phyloP scores from a whole-genome alignment of 2,888 invertebrate species.

The Amphipyra tragopoginis region DNA sequence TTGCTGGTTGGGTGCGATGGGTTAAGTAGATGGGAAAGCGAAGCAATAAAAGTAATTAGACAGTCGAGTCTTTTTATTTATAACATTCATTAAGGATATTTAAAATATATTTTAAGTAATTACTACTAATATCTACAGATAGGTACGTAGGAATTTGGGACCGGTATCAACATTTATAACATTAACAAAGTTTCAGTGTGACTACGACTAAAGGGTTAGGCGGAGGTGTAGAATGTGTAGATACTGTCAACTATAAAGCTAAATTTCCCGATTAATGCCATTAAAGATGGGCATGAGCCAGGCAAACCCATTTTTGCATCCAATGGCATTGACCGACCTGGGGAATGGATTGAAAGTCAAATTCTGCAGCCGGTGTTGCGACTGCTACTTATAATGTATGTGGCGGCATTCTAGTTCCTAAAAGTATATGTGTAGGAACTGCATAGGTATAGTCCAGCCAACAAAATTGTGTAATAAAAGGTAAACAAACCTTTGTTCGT shows the following conservation, averaged over 20 bases:
- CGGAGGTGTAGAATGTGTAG: not conserved
- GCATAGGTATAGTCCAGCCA: too few species aligned
- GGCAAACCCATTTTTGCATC: not conserved
- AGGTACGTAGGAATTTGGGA: conserved; percentile 24
- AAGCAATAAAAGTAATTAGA: not conserved
- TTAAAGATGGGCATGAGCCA: not conserved
- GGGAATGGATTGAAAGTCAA: too few species aligned
- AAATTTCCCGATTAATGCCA: too few species aligned
- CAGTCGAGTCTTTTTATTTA: conserved; percentile 19
- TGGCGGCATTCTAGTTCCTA: too few species aligned
- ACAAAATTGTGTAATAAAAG: too few species aligned
- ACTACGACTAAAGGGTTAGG: not conserved
- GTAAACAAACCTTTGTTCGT: too few species aligned
- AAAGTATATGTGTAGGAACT: too few species aligned
- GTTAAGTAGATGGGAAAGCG: not conserved
- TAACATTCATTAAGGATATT: conserved; percentile 41
- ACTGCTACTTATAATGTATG: too few species aligned
- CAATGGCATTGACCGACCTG: too few species aligned
- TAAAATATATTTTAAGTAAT: conserved; percentile 30
- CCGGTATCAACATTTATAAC: conserved; percentile 23
- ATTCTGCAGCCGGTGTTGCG: too few species aligned
- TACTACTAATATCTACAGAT: conserved; percentile 22
- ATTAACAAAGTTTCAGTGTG: conserved; percentile 16
- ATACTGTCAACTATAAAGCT: not conserved
- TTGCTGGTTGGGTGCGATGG: too few species aligned